A percentile compares a stretch with the other conserved stretches of the same genome.
phyloP scores from a whole-genome alignment of 2,888 invertebrate species.

The Ophion slaviceki region DNA sequence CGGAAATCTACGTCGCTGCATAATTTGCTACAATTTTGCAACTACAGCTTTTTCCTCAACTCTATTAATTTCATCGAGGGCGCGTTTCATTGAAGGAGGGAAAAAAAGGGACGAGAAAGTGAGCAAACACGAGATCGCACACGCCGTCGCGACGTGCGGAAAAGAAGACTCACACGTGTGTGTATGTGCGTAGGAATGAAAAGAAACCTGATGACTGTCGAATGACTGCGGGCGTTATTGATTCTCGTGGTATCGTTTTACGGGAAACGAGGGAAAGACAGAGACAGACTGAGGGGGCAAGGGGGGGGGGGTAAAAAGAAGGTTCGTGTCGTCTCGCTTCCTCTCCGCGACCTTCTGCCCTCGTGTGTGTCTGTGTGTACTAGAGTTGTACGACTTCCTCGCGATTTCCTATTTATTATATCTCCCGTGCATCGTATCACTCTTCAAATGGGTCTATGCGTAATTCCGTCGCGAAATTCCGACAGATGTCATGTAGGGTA shows the following conservation, averaged over 20 bases:
- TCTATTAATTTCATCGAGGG: neutral
- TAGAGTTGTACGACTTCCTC: constrained; percentile 60
- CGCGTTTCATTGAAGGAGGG: neutral
- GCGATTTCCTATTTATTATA: constrained; percentile 60
- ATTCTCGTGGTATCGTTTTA: constrained; percentile 75
- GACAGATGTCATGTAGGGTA: too few species aligned
- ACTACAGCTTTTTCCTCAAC: neutral
- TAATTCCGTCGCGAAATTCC: too few species aligned
- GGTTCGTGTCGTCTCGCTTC: constrained; percentile 45
- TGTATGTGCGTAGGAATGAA: constrained; percentile 51
- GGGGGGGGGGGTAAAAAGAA: constrained; percentile 16
- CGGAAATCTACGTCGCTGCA: neutral
- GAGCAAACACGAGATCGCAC: constrained; percentile 8
- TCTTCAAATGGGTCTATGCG: neutral
- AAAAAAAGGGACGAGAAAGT: constrained; percentile 16
- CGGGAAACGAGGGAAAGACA: constrained; percentile 65
- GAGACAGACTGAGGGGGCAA: neutral
- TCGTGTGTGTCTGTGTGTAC: constrained; percentile 32
- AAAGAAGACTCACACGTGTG: constrained; percentile 37
- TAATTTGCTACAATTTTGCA: neutral
- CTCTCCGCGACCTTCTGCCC: constrained; percentile 40
- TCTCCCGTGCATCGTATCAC: constrained; percentile 11
- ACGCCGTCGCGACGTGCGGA: constrained; percentile 19
- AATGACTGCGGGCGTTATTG: constrained; percentile 83
- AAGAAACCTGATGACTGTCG: constrained; percentile 79